Evolutionary conservation across 2,888 invertebrate species (phyloP).

Genomic region (Pyrrhia umbra): DNA sequence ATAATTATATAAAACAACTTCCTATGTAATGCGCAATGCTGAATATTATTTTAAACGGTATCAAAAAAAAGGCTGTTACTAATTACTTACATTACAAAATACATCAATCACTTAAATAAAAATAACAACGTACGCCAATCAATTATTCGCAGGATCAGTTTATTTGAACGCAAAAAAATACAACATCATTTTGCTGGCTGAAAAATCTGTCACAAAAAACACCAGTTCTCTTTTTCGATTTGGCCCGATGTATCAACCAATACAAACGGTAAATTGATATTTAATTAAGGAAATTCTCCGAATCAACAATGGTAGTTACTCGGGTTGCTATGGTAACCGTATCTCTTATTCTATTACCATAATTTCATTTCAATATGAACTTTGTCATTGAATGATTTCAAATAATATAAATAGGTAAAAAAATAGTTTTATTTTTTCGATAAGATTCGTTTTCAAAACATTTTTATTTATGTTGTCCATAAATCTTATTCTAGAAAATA

Average conservation of each 20-base stretch:
- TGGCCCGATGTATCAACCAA: conserved; percentile 22
- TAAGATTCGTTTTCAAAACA: conserved; percentile 47
- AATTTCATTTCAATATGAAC: conserved; percentile 66
- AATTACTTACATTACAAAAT: neutral
- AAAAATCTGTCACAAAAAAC: conserved; percentile 7
- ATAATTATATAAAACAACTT: no score
- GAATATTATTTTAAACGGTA: no score
- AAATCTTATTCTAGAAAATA: neutral
- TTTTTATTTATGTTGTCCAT: conserved; percentile 22
- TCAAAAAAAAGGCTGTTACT: neutral
- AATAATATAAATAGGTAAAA: no score
- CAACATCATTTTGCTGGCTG: neutral
- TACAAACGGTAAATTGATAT: conserved; percentile 53
- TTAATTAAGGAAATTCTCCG: conserved; percentile 42
- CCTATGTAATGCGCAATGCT: no score
- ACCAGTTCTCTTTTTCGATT: neutral
- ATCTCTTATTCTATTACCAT: conserved; percentile 56
- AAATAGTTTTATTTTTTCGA: conserved; percentile 54
- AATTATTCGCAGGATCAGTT: conserved; percentile 5
- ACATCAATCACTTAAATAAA: conserved; percentile 5
- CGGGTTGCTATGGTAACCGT: conserved; percentile 24
- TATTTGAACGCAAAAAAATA: conserved; percentile 16
- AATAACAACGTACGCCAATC: conserved; percentile 1
- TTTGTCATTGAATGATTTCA: conserved; percentile 66
- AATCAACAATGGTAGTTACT: conserved; percentile 30